Conservation (phyloP, 1,140 invertebrate genomes). For the Condylostylus longicornis region DNA sequence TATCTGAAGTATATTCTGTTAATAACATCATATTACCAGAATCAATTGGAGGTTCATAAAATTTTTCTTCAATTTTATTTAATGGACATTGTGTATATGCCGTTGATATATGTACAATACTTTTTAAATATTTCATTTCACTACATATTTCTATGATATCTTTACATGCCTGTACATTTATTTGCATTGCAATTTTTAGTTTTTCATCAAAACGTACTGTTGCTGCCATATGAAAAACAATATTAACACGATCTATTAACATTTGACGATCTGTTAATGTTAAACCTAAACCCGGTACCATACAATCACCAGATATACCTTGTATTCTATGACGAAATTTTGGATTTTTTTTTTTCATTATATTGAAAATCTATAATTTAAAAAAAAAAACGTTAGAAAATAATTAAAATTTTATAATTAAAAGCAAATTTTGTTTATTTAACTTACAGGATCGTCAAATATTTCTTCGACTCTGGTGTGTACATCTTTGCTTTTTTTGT, state of each 20-base stretch:
- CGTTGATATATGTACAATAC: constrained; percentile 38
- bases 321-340: constrained; percentile 52
- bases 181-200: constrained; percentile 42
- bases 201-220: constrained; percentile 52
- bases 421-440: background rate
- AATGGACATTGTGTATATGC: constrained; percentile 37
- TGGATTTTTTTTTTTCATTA: constrained; percentile 38
- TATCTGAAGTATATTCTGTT: constrained; percentile 35
- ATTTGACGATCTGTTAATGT: constrained; percentile 40
- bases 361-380: constrained; percentile 37
- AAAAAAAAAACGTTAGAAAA: constrained; percentile 1
- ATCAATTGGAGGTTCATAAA: constrained; percentile 29
- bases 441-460: constrained; percentile 50
- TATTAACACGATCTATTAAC: constrained; percentile 33
- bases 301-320: constrained; percentile 47
- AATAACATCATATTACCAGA: constrained; percentile 45
- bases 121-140: constrained; percentile 46
- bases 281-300: constrained; percentile 43
- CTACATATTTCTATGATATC: constrained; percentile 45
- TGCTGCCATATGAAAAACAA: constrained; percentile 50
- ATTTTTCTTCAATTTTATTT: constrained; percentile 29
- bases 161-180: constrained; percentile 48
- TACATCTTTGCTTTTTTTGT: constrained; percentile 62
- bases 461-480: constrained; percentile 50
- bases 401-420: background rate